A percentile compares a stretch with the other conserved stretches of the same genome.
Conservation (phyloP, 2,888 invertebrate species). For the Capitulum mitella region DNA sequence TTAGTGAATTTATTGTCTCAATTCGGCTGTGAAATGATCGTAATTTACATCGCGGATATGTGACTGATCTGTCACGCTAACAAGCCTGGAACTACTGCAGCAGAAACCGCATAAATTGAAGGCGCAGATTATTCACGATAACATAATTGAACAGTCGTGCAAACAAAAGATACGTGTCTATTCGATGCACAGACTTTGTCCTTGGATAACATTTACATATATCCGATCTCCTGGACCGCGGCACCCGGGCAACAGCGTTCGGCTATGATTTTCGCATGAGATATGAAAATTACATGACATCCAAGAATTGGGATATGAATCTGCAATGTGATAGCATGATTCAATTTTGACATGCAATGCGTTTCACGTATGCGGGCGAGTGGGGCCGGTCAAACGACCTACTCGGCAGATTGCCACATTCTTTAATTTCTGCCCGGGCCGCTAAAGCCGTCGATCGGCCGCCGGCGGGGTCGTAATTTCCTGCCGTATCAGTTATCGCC, state of each 20-base stretch:
- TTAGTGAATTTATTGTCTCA: not conserved
- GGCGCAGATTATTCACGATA: not conserved
- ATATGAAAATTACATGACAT: not conserved
- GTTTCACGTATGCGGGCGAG: not conserved
- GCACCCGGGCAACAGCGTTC: not conserved
- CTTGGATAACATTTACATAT: not conserved
- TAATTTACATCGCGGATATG: not conserved
- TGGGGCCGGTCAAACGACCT: not conserved
- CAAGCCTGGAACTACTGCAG: not conserved
- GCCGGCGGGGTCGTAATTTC: not conserved
- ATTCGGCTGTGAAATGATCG: not conserved
- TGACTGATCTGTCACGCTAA: not conserved
- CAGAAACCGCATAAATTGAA: not conserved
- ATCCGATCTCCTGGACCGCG: not conserved
- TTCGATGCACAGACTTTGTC: not conserved
- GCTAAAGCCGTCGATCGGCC: not conserved
- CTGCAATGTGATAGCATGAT: not conserved
- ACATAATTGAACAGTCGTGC: conserved; percentile 1
- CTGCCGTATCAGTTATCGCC: too few species aligned
- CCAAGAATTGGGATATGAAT: conserved; percentile 11
- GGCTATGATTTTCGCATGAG: not conserved
- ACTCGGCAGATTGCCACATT: not conserved
- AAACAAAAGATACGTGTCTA: not conserved
- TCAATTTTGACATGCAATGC: conserved; percentile 7
- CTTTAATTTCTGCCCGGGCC: not conserved